These are phyloP conservation scores for Schizaphis graminum DNA, from an alignment of 2,888 invertebrate genomes.

Conservation along the genomic window DNA sequence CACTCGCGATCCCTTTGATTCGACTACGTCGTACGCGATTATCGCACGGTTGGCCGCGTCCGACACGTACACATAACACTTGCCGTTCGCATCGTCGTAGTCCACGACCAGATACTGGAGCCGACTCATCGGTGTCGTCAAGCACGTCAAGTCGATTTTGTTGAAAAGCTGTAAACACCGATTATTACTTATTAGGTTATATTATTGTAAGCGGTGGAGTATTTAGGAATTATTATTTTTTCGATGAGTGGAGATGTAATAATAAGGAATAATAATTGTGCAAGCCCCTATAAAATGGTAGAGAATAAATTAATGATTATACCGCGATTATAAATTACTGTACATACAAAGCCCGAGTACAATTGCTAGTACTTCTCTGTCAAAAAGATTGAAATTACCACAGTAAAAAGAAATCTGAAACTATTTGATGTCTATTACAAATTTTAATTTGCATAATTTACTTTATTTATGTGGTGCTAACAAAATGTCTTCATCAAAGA, in stretches of 20 bases:
- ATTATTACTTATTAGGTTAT: not conserved
- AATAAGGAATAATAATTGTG: not conserved
- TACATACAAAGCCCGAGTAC: not conserved
- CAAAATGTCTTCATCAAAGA: not conserved
- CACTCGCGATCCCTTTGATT: slow-evolving; percentile 73
- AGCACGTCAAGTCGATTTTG: slow-evolving; percentile 19
- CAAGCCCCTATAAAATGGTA: not conserved
- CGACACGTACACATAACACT: slow-evolving; percentile 73
- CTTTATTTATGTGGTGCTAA: not conserved
- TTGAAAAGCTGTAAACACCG: not conserved
- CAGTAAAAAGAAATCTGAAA: not conserved
- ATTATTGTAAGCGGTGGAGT: not conserved
- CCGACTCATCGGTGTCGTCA: slow-evolving; percentile 18
- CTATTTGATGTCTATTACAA: not conserved
- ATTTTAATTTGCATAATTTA: not conserved
- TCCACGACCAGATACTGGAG: not conserved
- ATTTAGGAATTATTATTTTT: not conserved
- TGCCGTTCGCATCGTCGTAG: slow-evolving; percentile 55
- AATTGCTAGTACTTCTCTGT: not conserved
- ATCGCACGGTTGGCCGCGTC: slow-evolving; percentile 78
- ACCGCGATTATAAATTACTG: not conserved
- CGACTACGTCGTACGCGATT: slow-evolving; percentile 78
- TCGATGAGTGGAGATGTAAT: not conserved
- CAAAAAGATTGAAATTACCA: not conserved
- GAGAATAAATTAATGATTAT: not conserved